Conservation (phyloP, 2,888 invertebrate genomes). For the Eilema depressum region DNA sequence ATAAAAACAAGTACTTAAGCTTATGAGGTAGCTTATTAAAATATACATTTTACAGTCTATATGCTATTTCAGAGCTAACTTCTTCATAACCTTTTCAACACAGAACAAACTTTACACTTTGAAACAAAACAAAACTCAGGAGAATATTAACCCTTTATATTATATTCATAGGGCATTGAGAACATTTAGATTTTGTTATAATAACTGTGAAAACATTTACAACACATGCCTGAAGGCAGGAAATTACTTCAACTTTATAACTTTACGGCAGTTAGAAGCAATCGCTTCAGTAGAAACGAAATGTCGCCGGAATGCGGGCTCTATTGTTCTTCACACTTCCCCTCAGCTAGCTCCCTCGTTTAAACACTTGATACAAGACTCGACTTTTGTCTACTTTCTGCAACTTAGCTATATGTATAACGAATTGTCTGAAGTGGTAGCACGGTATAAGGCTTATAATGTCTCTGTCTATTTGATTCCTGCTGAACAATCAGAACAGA, state of each 20-base stretch:
- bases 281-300: constrained; percentile 43
- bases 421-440: background rate
- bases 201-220: constrained; percentile 29
- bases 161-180: constrained; percentile 22
- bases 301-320: constrained; percentile 63
- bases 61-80: background rate
- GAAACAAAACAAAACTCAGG: constrained; percentile 12
- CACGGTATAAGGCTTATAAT: background rate
- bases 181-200: constrained; percentile 27
- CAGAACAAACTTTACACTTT: constrained; percentile 8
- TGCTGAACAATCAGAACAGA: too few relatives aligned
- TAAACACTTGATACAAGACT: constrained; percentile 56
- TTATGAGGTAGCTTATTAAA: background rate
- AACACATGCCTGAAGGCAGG: constrained; percentile 28
- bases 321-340: constrained; percentile 64
- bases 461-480: background rate
- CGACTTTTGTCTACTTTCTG: constrained; percentile 42
- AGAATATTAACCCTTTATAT: constrained; percentile 21
- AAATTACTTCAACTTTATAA: constrained; percentile 41
- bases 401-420: constrained; percentile 26
- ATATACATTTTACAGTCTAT: background rate
- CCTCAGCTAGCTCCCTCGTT: constrained; percentile 56
- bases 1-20: background rate
- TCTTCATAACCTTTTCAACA: constrained; percentile 3
- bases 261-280: constrained; percentile 42